Evolutionary conservation across 1,140 invertebrate genomes (phyloP).

Genomic region (Oedothorax gibbosus): DNA sequence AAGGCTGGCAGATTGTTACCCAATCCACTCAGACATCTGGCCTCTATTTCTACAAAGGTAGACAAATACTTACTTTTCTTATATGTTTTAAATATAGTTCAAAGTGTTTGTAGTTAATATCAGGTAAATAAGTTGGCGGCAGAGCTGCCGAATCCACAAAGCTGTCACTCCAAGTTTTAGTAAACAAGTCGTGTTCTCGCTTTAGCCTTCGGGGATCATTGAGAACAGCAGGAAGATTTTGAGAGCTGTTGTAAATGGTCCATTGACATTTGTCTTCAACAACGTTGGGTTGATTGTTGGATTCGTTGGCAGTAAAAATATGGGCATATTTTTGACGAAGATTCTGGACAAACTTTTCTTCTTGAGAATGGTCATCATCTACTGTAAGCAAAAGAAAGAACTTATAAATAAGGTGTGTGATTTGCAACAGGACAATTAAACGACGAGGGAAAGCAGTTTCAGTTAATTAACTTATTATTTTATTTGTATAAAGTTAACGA

Average conservation of each 20-base stretch:
- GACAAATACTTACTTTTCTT: conserved; percentile 63
- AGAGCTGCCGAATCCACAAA: conserved; percentile 87
- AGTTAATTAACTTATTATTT: too few species aligned
- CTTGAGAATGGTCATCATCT: conserved; percentile 51
- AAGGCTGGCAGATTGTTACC: not conserved
- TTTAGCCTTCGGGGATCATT: conserved; percentile 92
- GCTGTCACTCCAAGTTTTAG: conserved; percentile 96
- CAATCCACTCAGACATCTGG: too few species aligned
- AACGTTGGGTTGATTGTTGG: conserved; percentile 65
- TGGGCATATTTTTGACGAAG: conserved; percentile 57
- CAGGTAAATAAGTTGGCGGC: conserved; percentile 83
- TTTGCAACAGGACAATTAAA: not conserved
- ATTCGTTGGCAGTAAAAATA: conserved; percentile 48
- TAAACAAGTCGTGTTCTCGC: conserved; percentile 80
- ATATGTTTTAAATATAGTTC: conserved; percentile 82
- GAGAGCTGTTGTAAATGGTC: conserved; percentile 77
- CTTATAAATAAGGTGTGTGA: not conserved
- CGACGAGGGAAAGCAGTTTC: too few species aligned
- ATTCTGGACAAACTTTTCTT: conserved; percentile 56
- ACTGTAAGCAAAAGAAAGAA: conserved; percentile 19
- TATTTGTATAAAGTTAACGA: too few species aligned
- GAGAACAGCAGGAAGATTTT: conserved; percentile 95
- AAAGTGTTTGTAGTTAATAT: conserved; percentile 87
- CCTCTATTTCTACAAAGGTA: too few species aligned
- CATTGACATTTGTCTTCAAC: conserved; percentile 70